Evolutionary conservation across 2,888 invertebrate genomes (phyloP), one percentile per base, ranked within the genome.

Genomic region (Strigamia transsilvanica): DNA sequence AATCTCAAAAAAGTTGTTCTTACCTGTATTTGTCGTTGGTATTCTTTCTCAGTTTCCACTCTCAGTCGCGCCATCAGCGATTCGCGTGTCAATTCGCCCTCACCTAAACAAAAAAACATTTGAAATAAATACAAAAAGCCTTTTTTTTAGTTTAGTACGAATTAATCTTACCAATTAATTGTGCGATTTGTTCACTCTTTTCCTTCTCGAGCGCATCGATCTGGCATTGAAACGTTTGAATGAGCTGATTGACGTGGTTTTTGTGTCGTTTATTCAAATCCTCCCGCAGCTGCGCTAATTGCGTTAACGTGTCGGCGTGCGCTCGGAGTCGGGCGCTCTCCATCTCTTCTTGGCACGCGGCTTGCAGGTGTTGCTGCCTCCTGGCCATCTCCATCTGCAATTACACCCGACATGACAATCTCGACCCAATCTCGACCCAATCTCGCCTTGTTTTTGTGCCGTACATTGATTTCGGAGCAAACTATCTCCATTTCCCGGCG

Each of bases 121-220:
- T 27, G 1, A 2, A 27, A 27, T 27, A 1, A 27, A 2, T 27
- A 2, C 3, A 27, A 27, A 2, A 1, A 27, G 27, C 3, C 3
- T 27, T 27, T 27, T 27, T 27, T 27, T 27, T 27, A 2, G 1
- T 27, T 27, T 27, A n/a, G n/a, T n/a, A n/a, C n/a, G n/a, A n/a
- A n/a, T n/a, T n/a, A n/a, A n/a, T n/a, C 4, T 80, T 80, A 80
- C 80, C 80, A 4, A 80, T 38, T 42, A 80, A 41, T 38, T 21
- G 12, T 1, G 46, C n/a, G n/a, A 80, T 34, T 27, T 80, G 41
- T 4, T 80, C 21, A 2, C 41, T 41, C n/a, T 80, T 18, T 21
- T 80, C 42, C 15, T 80, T 13, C 27, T 18, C 10, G n/a, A 80
- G 10, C 41, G 10, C 6, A 21, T 56, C 51, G 27, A 80, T 80